Base-by-base conservation (phyloP, 2,888 invertebrate species). In the Hetaerina titia region DNA sequence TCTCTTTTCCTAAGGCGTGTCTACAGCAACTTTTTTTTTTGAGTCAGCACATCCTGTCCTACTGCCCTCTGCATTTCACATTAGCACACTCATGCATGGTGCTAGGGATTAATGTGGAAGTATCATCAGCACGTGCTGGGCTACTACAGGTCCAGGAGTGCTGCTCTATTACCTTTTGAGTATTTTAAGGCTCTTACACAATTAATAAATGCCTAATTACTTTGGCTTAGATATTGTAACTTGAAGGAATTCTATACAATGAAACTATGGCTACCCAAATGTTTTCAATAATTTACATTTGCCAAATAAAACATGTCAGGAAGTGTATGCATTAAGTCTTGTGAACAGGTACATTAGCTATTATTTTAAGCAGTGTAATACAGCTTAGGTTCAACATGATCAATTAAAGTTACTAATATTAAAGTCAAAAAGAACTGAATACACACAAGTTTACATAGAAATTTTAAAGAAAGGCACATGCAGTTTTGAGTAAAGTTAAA, bases 71-170 rank as follows among this genome's bases (percentile, higher is more conserved):
- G 69, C 45, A 22, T 90, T 74, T 89, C 31, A 74, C 63, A 69
- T 92, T 92, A 92, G 69, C 92, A 92, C 69, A 69, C 22, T 25
- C 92, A 92, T 92, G 92, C 92, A 92, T 57, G 22, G 92, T 92
- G 92, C 92, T 74, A 56, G 22, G 56, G n/a, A n/a, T 69, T 90
- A 63, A 22, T 15, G 69, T n/a, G 60, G 60, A 63, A 92, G 69
- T 92, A 64, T 74, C 92, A 45, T 92, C 92, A 92, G 92, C 57
- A 92, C 92, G 69, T 92, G 92, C 92, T 92, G 92, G 69, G 92
- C 92, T 8, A 69, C 69, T 56, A 92, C 57, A 57, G 92, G 92
- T 92, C 69, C 92, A 92, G 92, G 92, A 69, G 74, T 92, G 92
- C 92, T 69, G 89, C 56, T 92, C 74, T 74, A 74, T 92, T 11